phyloP scores from a whole-genome alignment of 2,113 vertebrate species.

The Cettia cetti region DNA sequence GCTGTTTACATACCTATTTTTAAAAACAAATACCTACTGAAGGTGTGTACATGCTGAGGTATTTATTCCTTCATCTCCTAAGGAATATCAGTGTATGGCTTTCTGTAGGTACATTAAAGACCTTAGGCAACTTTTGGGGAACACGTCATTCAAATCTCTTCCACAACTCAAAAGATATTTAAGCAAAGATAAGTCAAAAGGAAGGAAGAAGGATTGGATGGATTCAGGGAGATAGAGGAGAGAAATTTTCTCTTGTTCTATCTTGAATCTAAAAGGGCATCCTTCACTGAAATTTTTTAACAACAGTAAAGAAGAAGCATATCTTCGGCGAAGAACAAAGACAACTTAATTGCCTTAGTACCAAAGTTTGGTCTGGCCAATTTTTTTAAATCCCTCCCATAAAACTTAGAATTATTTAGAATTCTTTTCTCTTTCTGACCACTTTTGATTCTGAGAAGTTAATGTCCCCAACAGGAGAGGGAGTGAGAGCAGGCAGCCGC shows the following conservation, averaged over 20 bases:
- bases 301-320: fast-evolving
- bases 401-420: not conserved
- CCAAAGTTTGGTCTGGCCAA: not conserved
- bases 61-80: not conserved
- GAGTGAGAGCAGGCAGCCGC: fast-evolving
- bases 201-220: not conserved
- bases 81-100: not conserved
- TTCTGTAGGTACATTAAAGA: not conserved
- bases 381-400: not conserved
- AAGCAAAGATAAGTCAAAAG: not conserved
- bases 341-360: not conserved
- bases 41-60: not conserved
- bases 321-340: not conserved
- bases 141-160: not conserved
- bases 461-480: not conserved
- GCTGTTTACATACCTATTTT: conserved; percentile 23
- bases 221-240: not conserved
- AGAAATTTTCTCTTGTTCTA: not conserved
- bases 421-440: not conserved
- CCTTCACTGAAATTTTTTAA: not conserved
- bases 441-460: not conserved
- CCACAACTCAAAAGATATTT: not conserved
- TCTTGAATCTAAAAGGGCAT: not conserved
- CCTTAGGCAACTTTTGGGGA: not conserved
- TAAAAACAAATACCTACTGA: conserved; percentile 28